These are phyloP conservation scores for Kradibia gibbosae DNA, from an alignment of 1,140 invertebrate genomes.

Conservation along the genomic window DNA sequence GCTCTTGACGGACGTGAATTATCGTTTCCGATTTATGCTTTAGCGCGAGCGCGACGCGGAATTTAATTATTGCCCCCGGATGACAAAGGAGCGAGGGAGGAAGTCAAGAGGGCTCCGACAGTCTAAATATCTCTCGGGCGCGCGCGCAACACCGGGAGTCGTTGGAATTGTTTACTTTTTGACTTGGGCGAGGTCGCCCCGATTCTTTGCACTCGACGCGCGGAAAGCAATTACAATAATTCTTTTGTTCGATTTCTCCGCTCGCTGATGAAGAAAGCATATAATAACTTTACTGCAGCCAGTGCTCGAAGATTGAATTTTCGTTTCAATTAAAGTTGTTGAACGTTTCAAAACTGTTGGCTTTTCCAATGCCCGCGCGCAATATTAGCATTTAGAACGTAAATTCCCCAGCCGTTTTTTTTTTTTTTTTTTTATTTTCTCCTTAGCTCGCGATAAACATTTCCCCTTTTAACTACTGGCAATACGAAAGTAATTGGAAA, in stretches of 20 bases:
- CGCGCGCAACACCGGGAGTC: not conserved
- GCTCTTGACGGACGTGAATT: conserved; percentile 43
- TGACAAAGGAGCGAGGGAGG: not conserved
- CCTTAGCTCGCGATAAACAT: too few relatives aligned
- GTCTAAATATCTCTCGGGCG: not conserved
- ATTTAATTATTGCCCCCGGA: conserved; percentile 45
- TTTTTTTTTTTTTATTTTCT: too few relatives aligned
- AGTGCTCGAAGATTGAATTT: not conserved
- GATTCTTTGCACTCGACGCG: not conserved
- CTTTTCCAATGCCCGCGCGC: not conserved
- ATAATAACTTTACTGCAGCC: not conserved
- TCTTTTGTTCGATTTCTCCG: not conserved
- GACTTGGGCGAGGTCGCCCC: not conserved
- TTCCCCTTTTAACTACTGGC: too few relatives aligned
- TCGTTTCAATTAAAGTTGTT: not conserved
- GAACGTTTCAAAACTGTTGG: not conserved
- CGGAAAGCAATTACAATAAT: conserved; percentile 13
- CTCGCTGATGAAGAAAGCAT: not conserved
- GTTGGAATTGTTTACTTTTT: conserved; percentile 3
- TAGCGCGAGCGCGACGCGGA: conserved; percentile 4
- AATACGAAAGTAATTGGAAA: too few relatives aligned
- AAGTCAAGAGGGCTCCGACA: not conserved
- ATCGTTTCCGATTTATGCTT: conserved; percentile 46
- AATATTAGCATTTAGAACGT: not conserved
- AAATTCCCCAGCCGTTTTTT: conserved; percentile 16